A percentile compares a stretch with the other conserved stretches of the same genome.
Evolutionary conservation across 1,140 invertebrate genomes (phyloP).

Genomic region (Trichonephila inaurata): DNA sequence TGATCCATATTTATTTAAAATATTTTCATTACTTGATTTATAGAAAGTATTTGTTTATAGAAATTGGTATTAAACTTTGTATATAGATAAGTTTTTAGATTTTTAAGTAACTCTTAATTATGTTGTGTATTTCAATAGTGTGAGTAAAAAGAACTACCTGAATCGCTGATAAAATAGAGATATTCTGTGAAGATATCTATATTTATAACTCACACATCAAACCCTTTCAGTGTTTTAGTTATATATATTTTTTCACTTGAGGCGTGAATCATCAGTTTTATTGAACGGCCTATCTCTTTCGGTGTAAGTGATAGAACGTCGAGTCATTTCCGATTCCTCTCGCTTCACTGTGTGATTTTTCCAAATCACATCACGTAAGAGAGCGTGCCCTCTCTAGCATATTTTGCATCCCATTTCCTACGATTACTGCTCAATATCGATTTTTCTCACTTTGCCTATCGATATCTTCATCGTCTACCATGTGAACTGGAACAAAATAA

Average conservation of each 20-base stretch:
- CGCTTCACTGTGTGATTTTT: constrained; percentile 25
- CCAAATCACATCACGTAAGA: constrained; percentile 56
- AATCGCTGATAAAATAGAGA: neutral
- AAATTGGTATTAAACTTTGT: no score
- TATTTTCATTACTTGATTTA: no score
- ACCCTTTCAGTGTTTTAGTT: constrained; percentile 34
- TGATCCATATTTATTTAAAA: no score
- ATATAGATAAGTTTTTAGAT: no score
- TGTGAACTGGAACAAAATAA: constrained; percentile 29
- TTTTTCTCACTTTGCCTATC: constrained; percentile 37
- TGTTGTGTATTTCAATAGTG: no score
- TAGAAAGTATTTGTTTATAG: no score
- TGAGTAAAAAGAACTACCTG: neutral
- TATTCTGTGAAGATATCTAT: neutral
- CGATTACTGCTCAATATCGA: constrained; percentile 39
- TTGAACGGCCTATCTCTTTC: constrained; percentile 32
- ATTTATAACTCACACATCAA: constrained; percentile 18
- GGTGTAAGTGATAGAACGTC: constrained; percentile 47
- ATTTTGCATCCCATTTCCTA: constrained; percentile 61
- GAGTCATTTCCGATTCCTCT: constrained; percentile 49
- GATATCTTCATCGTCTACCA: constrained; percentile 20
- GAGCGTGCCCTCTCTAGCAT: constrained; percentile 46
- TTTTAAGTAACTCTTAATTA: no score
- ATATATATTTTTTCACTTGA: constrained; percentile 17
- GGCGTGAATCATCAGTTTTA: constrained; percentile 28